phyloP scores from a whole-genome alignment of 2,797 vertebrate genomes.

The Sus cebifrons region DNA sequence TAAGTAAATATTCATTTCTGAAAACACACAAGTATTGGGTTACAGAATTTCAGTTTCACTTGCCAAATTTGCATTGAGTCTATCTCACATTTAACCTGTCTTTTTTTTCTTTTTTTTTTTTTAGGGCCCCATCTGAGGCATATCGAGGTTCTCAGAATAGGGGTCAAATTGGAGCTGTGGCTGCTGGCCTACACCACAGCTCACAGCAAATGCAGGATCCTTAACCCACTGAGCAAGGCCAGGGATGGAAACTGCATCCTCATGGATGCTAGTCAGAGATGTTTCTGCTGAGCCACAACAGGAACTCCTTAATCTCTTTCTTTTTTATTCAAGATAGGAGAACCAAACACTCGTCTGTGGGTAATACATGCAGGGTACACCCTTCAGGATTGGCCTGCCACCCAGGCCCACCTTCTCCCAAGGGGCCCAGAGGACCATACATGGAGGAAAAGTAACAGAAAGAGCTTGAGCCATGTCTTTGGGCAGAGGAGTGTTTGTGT shows the following conservation, averaged over 20 bases:
- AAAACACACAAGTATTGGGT: conserved; percentile 17
- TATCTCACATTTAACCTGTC: background rate
- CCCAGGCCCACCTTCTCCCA: background rate
- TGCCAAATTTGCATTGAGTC: background rate
- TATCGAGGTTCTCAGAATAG: too few relatives aligned
- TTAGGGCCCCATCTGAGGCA: too few relatives aligned
- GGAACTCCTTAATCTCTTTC: background rate
- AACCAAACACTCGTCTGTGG: background rate
- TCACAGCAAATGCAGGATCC: too few relatives aligned
- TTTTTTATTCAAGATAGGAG: background rate
- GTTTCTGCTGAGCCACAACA: too few relatives aligned
- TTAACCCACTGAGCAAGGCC: too few relatives aligned
- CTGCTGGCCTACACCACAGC: too few relatives aligned
- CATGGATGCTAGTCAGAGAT: too few relatives aligned
- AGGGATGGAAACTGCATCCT: too few relatives aligned
- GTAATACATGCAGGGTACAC: background rate
- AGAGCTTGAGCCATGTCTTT: background rate
- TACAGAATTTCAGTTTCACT: conserved; percentile 27
- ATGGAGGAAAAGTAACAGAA: background rate
- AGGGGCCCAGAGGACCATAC: background rate
- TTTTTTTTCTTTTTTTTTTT: background rate
- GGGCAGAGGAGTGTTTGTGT: background rate
- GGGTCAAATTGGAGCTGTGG: too few relatives aligned
- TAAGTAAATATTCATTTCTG: conserved; percentile 42
- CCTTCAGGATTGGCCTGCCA: background rate